Percentiles rank a stretch among this genome's conserved stretches.
Conservation (phyloP, 37 sponge, comb jelly and placozoan species). For the Diacarnus erythraeanus region DNA sequence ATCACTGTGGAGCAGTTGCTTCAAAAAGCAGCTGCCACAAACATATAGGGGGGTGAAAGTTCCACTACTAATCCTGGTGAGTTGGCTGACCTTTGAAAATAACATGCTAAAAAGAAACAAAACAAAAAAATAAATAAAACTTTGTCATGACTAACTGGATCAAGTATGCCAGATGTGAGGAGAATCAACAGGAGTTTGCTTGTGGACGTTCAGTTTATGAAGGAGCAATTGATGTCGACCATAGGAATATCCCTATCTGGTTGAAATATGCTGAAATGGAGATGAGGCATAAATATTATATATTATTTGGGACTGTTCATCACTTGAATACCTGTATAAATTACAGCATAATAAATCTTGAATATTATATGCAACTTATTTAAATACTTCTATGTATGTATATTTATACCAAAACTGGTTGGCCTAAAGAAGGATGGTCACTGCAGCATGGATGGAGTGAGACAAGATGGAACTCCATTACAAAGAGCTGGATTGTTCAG, state of each 20-base stretch:
- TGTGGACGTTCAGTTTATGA: slow-evolving; percentile 92
- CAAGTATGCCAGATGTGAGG: slow-evolving; percentile 97
- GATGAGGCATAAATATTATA: slow-evolving; percentile 92
- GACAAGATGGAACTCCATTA: slow-evolving; percentile 98
- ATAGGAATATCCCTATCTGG: slow-evolving; percentile 89
- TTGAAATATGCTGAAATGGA: slow-evolving; percentile 99
- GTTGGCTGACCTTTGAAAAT: slow-evolving; percentile 86
- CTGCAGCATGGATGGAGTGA: slow-evolving; percentile 97
- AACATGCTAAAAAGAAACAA: slow-evolving; percentile 91
- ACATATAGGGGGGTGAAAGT: slow-evolving; percentile 83
- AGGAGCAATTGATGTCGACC: slow-evolving; percentile 90
- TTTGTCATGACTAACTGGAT: slow-evolving; percentile 87
- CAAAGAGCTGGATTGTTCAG: slow-evolving; percentile 93
- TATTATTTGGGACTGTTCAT: slow-evolving; percentile 96
- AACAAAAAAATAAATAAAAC: slow-evolving; percentile 93
- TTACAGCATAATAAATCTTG: too few relatives aligned
- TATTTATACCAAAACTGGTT: too few relatives aligned
- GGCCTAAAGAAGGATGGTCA: too few relatives aligned
- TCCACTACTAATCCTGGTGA: slow-evolving; percentile 80
- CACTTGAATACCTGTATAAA: too few relatives aligned
- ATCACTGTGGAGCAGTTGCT: slow-evolving; percentile 98
- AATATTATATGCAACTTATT: too few relatives aligned
- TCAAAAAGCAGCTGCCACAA: slow-evolving; percentile 85
- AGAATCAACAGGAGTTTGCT: slow-evolving; percentile 73
- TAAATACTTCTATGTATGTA: too few relatives aligned